Percentiles rank a stretch among this genome's conserved stretches.
These are phyloP conservation scores for Tragelaphus buxtoni DNA, from an alignment of 2,113 vertebrate genomes.

Conservation along the genomic window DNA sequence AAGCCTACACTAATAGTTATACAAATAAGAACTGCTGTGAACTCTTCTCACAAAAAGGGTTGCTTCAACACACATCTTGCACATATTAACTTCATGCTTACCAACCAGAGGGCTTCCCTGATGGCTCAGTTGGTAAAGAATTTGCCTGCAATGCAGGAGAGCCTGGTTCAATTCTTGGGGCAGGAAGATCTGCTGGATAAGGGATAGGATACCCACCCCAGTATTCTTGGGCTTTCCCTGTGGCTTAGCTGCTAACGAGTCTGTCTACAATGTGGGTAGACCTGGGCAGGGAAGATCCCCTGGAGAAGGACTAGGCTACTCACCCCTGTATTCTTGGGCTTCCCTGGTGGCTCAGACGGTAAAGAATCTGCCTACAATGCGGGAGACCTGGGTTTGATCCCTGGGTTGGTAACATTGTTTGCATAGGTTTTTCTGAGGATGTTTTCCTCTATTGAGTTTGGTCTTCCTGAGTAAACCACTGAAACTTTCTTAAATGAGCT, in stretches of 20 bases:
- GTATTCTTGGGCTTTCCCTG: not conserved
- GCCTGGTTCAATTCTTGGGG: not conserved
- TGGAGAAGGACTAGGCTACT: not conserved
- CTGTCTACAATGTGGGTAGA: not conserved
- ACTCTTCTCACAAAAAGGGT: no score
- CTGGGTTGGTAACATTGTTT: not conserved
- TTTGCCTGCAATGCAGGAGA: not conserved
- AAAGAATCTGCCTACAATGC: no score
- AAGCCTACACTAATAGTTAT: no score
- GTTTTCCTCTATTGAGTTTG: not conserved
- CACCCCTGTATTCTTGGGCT: no score
- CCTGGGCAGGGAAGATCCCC: not conserved
- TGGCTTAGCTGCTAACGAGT: not conserved
- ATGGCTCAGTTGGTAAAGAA: not conserved
- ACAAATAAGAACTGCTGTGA: no score
- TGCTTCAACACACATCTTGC: no score
- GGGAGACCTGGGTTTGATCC: no score
- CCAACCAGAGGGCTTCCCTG: not conserved
- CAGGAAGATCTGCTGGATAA: not conserved
- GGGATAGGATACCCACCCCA: not conserved
- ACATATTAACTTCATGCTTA: not conserved
- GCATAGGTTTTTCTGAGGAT: not conserved
- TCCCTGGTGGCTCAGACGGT: no score
- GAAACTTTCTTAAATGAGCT: not conserved
- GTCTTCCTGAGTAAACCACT: not conserved